Percentiles rank a stretch among this genome's conserved stretches.
These are phyloP conservation scores for Phoebastria nigripes DNA, from an alignment of 2,797 vertebrate genomes.

Conservation along the genomic window DNA sequence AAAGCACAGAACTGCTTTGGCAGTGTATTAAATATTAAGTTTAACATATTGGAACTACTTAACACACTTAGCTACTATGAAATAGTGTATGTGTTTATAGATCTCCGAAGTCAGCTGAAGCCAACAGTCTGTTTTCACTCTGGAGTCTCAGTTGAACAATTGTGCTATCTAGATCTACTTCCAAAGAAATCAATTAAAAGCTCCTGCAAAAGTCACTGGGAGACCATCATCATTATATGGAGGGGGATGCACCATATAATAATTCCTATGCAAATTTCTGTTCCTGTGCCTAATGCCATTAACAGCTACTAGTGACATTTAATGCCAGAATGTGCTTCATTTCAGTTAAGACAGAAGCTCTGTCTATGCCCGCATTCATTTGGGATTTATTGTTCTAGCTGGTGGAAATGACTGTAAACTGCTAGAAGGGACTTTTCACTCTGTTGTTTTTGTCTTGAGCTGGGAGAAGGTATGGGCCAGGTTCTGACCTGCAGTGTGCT, in stretches of 20 bases:
- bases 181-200: conserved; percentile 63
- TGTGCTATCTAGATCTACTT: conserved; percentile 4
- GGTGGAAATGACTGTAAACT: not conserved
- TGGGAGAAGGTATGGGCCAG: not conserved
- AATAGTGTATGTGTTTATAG: not conserved
- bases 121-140: conserved; percentile 17
- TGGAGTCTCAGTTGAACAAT: conserved; percentile 37
- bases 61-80: not conserved
- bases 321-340: conserved; percentile 40
- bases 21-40: not conserved
- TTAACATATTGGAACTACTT: not conserved
- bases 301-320: conserved; percentile 45
- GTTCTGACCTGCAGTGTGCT: no score
- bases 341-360: conserved; percentile 25
- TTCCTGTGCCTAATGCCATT: conserved; percentile 45
- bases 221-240: conserved; percentile 41
- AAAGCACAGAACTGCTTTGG: not conserved
- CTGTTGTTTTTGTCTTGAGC: not conserved
- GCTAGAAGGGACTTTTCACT: not conserved
- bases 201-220: conserved; percentile 36
- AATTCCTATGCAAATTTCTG: conserved; percentile 66
- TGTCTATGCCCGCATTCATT: not conserved
- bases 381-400: conserved; percentile 1
- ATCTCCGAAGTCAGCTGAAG: conserved; percentile 10
- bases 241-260: conserved; percentile 39